These are phyloP conservation scores for Falco berigora DNA, from an alignment of 2,797 vertebrate species.

Conservation along the genomic window DNA sequence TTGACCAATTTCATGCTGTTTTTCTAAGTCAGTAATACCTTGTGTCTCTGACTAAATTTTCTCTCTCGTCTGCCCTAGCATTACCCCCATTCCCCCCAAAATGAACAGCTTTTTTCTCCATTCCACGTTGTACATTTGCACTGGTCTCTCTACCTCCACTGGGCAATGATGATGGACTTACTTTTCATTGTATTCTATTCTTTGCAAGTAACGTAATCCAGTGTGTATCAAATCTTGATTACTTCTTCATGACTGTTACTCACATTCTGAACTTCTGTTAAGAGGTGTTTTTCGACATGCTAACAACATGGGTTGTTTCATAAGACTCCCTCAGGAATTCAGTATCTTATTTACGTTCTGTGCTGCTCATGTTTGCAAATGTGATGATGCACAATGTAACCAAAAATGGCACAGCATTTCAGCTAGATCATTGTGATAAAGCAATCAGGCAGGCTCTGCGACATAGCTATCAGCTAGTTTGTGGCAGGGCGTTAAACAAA, in stretches of 20 bases:
- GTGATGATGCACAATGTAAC: background rate
- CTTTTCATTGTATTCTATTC: background rate
- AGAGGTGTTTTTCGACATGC: background rate
- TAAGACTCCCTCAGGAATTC: background rate
- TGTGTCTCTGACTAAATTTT: background rate
- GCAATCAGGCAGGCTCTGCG: background rate
- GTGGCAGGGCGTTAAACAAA: background rate
- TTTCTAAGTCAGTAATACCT: background rate
- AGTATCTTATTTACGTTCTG: background rate
- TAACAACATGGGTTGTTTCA: background rate
- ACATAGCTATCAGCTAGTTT: background rate
- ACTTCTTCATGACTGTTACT: background rate
- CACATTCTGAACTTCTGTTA: background rate
- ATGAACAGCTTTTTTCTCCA: background rate
- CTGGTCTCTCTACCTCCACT: background rate
- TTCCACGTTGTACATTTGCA: background rate
- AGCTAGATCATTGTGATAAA: background rate
- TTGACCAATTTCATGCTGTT: background rate
- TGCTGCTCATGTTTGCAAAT: background rate
- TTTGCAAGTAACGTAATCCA: background rate
- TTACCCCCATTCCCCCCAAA: background rate
- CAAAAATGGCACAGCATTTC: background rate
- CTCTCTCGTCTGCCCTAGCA: background rate
- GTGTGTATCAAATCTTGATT: background rate
- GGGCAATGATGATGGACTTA: background rate